These are phyloP conservation scores for Sogatella furcifera DNA, from an alignment of 1,140 invertebrate species.

Conservation along the genomic window DNA sequence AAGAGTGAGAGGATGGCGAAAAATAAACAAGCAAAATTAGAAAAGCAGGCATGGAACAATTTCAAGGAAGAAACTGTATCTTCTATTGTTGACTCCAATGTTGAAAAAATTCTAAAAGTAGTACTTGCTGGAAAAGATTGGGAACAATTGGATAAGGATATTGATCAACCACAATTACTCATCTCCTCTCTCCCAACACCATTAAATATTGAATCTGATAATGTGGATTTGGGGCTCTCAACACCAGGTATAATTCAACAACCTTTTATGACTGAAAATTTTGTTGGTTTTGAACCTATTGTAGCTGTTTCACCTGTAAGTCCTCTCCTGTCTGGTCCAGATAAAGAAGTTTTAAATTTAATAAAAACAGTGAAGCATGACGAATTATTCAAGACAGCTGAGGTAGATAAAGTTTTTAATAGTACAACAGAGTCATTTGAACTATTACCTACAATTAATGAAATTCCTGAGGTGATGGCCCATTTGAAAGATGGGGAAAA, in stretches of 20 bases:
- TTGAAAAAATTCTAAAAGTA: background rate
- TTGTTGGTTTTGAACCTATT: constrained; percentile 45
- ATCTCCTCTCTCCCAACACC: too few relatives aligned
- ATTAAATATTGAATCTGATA: constrained; percentile 28
- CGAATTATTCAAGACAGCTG: constrained; percentile 41
- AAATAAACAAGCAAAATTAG: background rate
- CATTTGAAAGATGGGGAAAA: constrained; percentile 43
- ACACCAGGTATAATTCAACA: constrained; percentile 28
- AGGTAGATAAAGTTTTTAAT: constrained; percentile 43
- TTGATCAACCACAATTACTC: constrained; percentile 15
- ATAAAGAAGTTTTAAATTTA: constrained; percentile 33
- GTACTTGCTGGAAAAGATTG: constrained; percentile 22
- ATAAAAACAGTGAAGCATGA: constrained; percentile 37
- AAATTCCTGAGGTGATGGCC: constrained; percentile 49
- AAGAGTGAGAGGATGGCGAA: background rate
- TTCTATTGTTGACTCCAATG: background rate
- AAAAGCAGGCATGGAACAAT: constrained; percentile 7
- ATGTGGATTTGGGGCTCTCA: constrained; percentile 32
- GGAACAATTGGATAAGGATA: constrained; percentile 39
- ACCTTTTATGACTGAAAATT: constrained; percentile 37
- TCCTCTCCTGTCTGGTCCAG: constrained; percentile 40
- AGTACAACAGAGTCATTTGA: constrained; percentile 36
- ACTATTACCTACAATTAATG: constrained; percentile 46
- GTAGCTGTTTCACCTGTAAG: constrained; percentile 47
- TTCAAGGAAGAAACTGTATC: background rate